phyloP scores from a whole-genome alignment of 37 sponge, comb jelly and placozoan genomes.

The Oscarella lobularis region DNA sequence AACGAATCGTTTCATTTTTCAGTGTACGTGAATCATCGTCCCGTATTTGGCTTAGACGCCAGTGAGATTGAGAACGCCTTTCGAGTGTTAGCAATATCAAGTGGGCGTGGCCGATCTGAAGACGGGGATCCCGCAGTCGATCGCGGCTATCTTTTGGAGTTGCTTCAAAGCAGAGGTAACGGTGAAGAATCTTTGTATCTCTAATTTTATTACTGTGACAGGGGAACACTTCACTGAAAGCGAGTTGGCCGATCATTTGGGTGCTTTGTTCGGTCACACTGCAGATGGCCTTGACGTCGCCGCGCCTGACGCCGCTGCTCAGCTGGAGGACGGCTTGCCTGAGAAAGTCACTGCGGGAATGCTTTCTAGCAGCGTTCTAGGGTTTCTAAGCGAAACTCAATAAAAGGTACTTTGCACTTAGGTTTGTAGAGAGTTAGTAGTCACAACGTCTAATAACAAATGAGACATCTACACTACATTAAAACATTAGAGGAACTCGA shows the following conservation, averaged over 20 bases:
- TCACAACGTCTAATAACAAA: no score
- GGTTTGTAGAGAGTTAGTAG: no score
- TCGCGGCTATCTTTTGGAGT: conserved; percentile 31
- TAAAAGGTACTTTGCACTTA: no score
- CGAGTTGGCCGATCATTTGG: conserved; percentile 80
- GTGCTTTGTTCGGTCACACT: conserved; percentile 55
- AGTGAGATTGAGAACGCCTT: conserved; percentile 50
- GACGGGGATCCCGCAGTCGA: conserved; percentile 18
- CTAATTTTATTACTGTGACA: conserved; percentile 13
- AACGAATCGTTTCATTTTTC: conserved; percentile 8
- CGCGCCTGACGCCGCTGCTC: conserved; percentile 17
- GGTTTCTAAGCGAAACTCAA: no score
- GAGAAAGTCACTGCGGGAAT: conserved; percentile 33
- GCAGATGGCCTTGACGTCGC: conserved; percentile 31
- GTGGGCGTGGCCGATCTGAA: conserved; percentile 24
- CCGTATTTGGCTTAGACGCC: conserved; percentile 81
- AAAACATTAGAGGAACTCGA: no score
- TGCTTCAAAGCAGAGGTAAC: conserved; percentile 65
- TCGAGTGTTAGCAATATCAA: conserved; percentile 37
- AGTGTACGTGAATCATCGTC: conserved; percentile 94
- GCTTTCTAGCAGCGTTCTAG: conserved; percentile 66
- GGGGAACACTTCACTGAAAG: conserved; percentile 87
- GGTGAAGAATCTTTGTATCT: conserved; percentile 1
- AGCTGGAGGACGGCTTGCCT: conserved; percentile 34
- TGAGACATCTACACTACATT: no score